Evolutionary conservation across 1,140 invertebrate genomes (phyloP).

Genomic region (Sitobion miscanthi): DNA sequence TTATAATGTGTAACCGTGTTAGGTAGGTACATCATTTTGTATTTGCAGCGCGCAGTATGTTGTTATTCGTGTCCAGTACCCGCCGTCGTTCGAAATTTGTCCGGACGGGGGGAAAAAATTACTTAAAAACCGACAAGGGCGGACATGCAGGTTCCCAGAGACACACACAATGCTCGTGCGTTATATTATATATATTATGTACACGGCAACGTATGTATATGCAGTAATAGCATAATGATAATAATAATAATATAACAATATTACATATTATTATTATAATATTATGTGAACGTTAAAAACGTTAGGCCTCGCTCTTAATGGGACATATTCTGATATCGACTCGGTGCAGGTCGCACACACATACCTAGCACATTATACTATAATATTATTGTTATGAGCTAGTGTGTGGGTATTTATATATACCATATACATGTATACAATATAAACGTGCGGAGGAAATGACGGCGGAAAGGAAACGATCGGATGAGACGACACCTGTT

Average conservation of each 20-base stretch:
- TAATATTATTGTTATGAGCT: not conserved
- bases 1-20: not conserved
- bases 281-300: conserved; percentile 11
- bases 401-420: not conserved
- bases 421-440: not conserved
- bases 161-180: not conserved
- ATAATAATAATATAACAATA: too few species aligned
- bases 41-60: not conserved
- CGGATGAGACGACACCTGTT: conserved; percentile 51
- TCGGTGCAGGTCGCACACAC: not conserved
- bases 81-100: not conserved
- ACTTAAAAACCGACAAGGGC: not conserved
- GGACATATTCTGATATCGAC: conserved; percentile 22
- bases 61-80: not conserved
- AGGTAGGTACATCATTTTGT: not conserved
- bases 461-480: conserved; percentile 51
- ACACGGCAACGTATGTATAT: too few species aligned
- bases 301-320: not conserved
- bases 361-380: not conserved
- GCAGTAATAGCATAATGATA: too few species aligned
- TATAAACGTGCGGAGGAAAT: not conserved
- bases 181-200: not conserved
- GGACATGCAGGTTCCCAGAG: not conserved
- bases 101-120: not conserved
- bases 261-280: not conserved